These are phyloP conservation scores for Ecdyonurus torrentis DNA, from an alignment of 2,888 invertebrate species.

Conservation along the genomic window DNA sequence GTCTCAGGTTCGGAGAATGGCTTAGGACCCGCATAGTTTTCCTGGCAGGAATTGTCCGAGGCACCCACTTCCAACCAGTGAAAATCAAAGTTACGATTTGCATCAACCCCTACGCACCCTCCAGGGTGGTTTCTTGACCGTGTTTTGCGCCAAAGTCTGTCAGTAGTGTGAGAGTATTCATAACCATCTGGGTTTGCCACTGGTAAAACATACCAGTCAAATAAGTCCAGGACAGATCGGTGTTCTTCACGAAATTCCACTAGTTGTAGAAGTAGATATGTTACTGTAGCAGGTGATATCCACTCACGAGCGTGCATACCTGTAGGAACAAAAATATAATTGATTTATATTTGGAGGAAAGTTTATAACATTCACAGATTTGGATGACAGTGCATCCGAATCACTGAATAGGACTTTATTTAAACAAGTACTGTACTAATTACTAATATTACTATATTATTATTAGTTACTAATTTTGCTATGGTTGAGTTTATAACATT, in stretches of 20 bases:
- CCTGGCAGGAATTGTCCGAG: slow-evolving; percentile 24
- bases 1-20: slow-evolving; percentile 30
- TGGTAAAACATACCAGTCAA: slow-evolving; percentile 28
- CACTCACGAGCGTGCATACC: slow-evolving; percentile 27
- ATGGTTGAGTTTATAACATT: too few relatives aligned
- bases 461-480: too few relatives aligned
- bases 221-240: slow-evolving; percentile 21
- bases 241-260: slow-evolving; percentile 13
- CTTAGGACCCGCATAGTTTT: slow-evolving; percentile 24
- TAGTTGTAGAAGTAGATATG: slow-evolving; percentile 12
- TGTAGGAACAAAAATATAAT: slow-evolving; percentile 1
- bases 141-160: slow-evolving; percentile 30
- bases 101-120: slow-evolving; percentile 18
- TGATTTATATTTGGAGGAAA: too few relatives aligned
- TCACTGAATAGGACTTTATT: too few relatives aligned
- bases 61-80: slow-evolving; percentile 25
- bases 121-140: slow-evolving; percentile 14
- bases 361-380: too few relatives aligned
- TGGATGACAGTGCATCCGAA: too few relatives aligned
- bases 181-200: slow-evolving; percentile 29
- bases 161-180: slow-evolving; percentile 23
- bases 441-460: too few relatives aligned
- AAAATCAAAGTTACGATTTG: slow-evolving; percentile 25
- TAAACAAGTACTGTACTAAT: too few relatives aligned
- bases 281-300: slow-evolving; percentile 12